Percentiles rank a stretch among this genome's conserved stretches.
These are phyloP conservation scores for Moxostoma hubbsi DNA, from an alignment of 2,797 vertebrate genomes.

Conservation along the genomic window DNA sequence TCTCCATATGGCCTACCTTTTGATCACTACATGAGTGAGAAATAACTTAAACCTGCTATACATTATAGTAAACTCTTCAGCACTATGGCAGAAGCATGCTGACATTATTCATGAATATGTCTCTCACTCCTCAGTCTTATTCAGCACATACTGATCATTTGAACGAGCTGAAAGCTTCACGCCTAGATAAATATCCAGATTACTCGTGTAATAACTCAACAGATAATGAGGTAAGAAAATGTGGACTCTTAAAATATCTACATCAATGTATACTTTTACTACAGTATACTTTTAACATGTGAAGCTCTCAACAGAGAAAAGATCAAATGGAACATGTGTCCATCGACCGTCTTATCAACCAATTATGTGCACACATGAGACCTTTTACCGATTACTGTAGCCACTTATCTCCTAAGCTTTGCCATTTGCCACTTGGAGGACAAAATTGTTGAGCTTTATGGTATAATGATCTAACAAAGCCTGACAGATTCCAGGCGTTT, in stretches of 20 bases:
- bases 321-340: too few species aligned
- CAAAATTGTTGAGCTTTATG: not conserved
- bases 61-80: not conserved
- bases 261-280: not conserved
- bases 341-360: too few species aligned
- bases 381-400: too few species aligned
- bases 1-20: conserved; percentile 25
- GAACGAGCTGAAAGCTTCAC: not conserved
- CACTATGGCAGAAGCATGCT: not conserved
- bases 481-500: not conserved
- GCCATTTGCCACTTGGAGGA: not conserved
- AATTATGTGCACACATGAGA: too few species aligned
- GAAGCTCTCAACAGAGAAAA: too few species aligned
- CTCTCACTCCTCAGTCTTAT: conserved; percentile 3
- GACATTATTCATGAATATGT: conserved; percentile 2
- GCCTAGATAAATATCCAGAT: not conserved
- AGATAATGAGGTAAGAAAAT: not conserved
- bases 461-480: not conserved
- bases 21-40: conserved; percentile 19
- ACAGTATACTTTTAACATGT: too few species aligned
- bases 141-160: conserved; percentile 4
- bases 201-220: not conserved
- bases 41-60: conserved; percentile 16
- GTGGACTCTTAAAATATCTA: not conserved
- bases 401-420: too few species aligned